phyloP scores from a whole-genome alignment of 1,140 invertebrate genomes.

The Cryptotermes secundus region DNA sequence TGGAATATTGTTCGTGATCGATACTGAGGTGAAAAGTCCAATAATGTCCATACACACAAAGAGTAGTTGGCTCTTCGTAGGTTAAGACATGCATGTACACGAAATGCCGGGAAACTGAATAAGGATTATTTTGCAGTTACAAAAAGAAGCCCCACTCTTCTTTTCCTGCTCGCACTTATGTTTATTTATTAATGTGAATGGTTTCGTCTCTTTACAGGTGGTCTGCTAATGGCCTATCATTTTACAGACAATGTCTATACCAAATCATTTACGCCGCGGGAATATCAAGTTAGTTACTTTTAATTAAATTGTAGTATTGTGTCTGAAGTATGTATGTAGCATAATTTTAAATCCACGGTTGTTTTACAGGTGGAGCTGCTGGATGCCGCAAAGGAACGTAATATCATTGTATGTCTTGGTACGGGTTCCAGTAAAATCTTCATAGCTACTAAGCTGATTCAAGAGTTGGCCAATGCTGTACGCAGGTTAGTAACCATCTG shows the following conservation, averaged over 20 bases:
- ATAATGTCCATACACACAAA: too few species aligned
- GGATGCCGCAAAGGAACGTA: constrained; percentile 71
- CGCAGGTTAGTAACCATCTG: constrained; percentile 45
- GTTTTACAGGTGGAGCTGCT: constrained; percentile 70
- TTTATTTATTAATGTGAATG: neutral
- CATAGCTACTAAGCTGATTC: constrained; percentile 83
- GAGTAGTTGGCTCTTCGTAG: too few species aligned
- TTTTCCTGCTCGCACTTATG: neutral
- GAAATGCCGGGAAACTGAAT: too few species aligned
- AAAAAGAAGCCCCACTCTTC: too few species aligned
- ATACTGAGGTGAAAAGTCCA: too few species aligned
- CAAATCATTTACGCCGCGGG: constrained; percentile 70
- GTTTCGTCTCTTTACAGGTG: constrained; percentile 18
- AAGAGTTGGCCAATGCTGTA: constrained; percentile 63
- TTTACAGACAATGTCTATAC: constrained; percentile 64
- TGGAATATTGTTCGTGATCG: too few species aligned
- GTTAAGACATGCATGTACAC: too few species aligned
- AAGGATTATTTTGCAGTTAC: too few species aligned
- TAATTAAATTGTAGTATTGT: too few species aligned
- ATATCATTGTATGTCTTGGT: constrained; percentile 83
- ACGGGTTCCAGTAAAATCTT: constrained; percentile 84
- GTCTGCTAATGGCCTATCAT: constrained; percentile 55
- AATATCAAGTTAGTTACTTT: constrained; percentile 61
- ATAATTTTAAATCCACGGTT: constrained; percentile 11
- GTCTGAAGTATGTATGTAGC: neutral